phyloP scores from a whole-genome alignment of 2,113 vertebrate genomes.

The Urocynchramus pylzowi region DNA sequence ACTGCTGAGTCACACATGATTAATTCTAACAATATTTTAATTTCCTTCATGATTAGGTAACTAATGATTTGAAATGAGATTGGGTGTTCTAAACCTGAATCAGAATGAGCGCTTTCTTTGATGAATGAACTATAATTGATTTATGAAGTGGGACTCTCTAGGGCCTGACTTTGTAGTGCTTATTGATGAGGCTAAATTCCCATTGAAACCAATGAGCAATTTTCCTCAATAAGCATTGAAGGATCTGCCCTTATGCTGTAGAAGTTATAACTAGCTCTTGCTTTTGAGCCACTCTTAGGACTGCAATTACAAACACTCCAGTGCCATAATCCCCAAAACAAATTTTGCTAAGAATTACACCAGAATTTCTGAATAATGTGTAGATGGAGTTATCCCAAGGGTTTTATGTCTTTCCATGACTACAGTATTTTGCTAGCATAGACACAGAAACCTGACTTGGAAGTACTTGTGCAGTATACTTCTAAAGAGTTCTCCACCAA shows the following conservation, averaged over 20 bases:
- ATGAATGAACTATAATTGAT: conserved; percentile 56
- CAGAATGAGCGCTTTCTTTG: not conserved
- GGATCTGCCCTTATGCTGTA: not conserved
- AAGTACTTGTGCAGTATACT: not conserved
- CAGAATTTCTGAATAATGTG: not conserved
- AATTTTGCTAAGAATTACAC: not conserved
- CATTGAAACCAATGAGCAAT: not conserved
- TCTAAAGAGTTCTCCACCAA: not conserved
- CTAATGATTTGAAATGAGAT: conserved; percentile 54
- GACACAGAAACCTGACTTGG: not conserved
- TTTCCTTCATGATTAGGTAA: conserved; percentile 57
- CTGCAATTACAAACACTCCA: not conserved
- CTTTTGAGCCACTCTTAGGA: not conserved
- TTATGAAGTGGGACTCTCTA: conserved; percentile 22
- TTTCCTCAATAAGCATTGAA: not conserved
- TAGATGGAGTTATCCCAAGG: not conserved
- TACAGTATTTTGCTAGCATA: not conserved
- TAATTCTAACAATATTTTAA: conserved; percentile 59
- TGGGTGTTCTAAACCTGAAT: not conserved
- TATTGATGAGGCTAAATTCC: conserved; percentile 17
- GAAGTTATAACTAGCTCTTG: not conserved
- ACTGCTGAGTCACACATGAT: conserved; percentile 44
- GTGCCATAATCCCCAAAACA: not conserved
- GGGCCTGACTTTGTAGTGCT: not conserved
- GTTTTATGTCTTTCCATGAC: not conserved